Evolutionary conservation across 2,113 vertebrate genomes (phyloP).

Genomic region (Dinomys branickii): DNA sequence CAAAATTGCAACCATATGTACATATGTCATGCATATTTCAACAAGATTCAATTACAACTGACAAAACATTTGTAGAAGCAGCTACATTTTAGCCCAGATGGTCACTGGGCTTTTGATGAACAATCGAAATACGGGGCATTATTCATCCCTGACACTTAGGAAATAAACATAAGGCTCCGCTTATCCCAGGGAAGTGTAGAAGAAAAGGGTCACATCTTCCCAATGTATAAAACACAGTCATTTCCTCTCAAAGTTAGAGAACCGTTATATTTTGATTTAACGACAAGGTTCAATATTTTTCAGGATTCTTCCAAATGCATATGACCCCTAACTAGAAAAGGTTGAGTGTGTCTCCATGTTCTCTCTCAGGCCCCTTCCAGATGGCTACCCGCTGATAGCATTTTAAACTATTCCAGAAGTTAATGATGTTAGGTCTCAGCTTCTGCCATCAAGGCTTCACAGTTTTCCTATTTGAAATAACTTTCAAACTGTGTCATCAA

Average conservation of each 20-base stretch:
- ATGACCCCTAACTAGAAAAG: neutral
- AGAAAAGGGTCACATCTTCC: neutral
- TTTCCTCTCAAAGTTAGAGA: neutral
- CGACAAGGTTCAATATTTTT: neutral
- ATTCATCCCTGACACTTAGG: slow-evolving; percentile 62
- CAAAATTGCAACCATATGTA: neutral
- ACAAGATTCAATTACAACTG: slow-evolving; percentile 64
- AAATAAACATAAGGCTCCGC: slow-evolving; percentile 49
- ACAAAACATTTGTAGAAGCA: slow-evolving; percentile 65
- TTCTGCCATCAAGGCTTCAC: neutral
- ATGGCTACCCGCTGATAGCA: too few relatives aligned
- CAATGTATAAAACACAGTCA: neutral
- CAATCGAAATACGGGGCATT: slow-evolving; percentile 40
- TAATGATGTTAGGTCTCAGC: neutral
- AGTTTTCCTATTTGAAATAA: neutral
- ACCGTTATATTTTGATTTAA: neutral
- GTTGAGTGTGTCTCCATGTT: neutral
- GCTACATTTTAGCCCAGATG: slow-evolving; percentile 63
- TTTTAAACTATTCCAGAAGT: neutral
- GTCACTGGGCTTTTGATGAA: slow-evolving; percentile 64
- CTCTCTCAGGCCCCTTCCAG: neutral
- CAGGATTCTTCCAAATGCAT: neutral
- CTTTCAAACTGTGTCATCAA: neutral
- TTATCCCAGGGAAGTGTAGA: neutral
- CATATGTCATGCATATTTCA: slow-evolving; percentile 66